A percentile compares a stretch with the other conserved stretches of the same genome.
phyloP scores from a whole-genome alignment of 2,888 invertebrate species.

The Danaus chrysippus region DNA sequence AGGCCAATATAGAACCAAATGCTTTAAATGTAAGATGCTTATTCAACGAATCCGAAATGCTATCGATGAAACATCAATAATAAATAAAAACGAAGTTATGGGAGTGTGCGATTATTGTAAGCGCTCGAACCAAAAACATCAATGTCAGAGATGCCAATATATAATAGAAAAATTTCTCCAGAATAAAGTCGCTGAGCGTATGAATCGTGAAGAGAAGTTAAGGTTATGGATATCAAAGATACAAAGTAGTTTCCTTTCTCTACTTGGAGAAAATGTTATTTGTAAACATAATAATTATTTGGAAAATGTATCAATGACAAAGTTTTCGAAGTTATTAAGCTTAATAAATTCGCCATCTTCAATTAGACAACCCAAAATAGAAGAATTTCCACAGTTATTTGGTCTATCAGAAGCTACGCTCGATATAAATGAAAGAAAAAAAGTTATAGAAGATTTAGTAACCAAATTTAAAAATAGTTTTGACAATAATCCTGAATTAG shows the following conservation, averaged over 20 bases:
- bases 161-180: conserved; percentile 39
- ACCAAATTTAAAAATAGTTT: conserved; percentile 1
- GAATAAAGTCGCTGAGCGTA: conserved; percentile 29
- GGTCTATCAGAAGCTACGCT: conserved; percentile 4
- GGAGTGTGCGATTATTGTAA: conserved; percentile 48
- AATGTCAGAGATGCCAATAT: conserved; percentile 48
- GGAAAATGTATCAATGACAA: conserved; percentile 15
- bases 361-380: conserved; percentile 29
- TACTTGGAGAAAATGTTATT: conserved; percentile 34
- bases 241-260: conserved; percentile 37
- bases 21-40: conserved; percentile 41
- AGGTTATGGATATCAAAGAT: conserved; percentile 41
- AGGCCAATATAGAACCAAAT: conserved; percentile 45
- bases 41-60: conserved; percentile 41
- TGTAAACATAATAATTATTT: conserved; percentile 36
- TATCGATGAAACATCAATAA: conserved; percentile 42
- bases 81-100: conserved; percentile 40
- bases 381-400: conserved; percentile 11
- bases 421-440: conserved; percentile 6
- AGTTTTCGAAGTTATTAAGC: conserved; percentile 14
- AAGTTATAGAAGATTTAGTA: conserved; percentile 8
- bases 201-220: conserved; percentile 34
- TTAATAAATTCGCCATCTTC: conserved; percentile 30
- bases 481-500: neutral
- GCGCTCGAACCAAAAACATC: conserved; percentile 31